Evolutionary conservation across 2,113 vertebrate genomes (phyloP).

Genomic region (Saccopteryx leptura): DNA sequence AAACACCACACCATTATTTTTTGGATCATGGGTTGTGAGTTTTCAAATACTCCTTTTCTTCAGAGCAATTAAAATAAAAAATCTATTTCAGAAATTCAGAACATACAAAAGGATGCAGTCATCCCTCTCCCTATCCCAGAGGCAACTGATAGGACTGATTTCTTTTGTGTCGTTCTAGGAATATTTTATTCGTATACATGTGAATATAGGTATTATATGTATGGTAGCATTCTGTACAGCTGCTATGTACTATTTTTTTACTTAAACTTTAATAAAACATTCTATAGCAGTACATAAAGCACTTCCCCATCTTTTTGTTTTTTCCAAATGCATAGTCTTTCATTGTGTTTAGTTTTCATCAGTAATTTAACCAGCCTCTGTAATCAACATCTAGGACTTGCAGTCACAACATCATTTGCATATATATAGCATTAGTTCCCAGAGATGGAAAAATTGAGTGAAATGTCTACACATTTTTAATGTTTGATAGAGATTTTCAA

Average conservation of each 20-base stretch:
- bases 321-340: slow-evolving; percentile 34
- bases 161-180: slow-evolving; percentile 46
- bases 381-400: neutral
- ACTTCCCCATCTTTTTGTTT: slow-evolving; percentile 2
- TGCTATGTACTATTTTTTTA: slow-evolving; percentile 50
- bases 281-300: neutral
- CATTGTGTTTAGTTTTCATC: neutral
- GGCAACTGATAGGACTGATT: neutral
- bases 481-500: slow-evolving; percentile 41
- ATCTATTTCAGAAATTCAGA: neutral
- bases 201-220: neutral
- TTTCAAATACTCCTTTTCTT: slow-evolving; percentile 33
- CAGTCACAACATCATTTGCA: neutral
- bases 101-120: neutral
- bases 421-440: neutral
- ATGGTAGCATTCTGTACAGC: neutral
- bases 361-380: neutral
- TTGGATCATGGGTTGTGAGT: neutral
- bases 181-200: neutral
- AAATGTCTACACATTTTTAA: slow-evolving; percentile 3
- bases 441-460: slow-evolving; percentile 51
- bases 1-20: neutral
- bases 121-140: neutral
- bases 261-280: slow-evolving; percentile 17
- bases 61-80: slow-evolving; percentile 18